Conservation (phyloP, 2,888 invertebrate genomes). For the Formica aserva region DNA sequence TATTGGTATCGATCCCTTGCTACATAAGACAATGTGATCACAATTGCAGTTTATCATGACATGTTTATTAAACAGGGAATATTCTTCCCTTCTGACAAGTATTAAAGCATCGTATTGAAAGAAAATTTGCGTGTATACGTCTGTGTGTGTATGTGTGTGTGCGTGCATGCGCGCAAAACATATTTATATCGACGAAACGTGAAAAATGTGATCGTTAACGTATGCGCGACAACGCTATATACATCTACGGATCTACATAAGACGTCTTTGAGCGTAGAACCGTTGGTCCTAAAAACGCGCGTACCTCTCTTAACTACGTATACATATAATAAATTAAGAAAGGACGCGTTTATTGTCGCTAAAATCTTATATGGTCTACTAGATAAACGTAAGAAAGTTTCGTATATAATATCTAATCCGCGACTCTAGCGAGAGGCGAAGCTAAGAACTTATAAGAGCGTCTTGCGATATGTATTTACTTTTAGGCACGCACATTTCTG, state of each 20-base stretch:
- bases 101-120: constrained; percentile 25
- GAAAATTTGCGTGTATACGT: background rate
- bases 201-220: background rate
- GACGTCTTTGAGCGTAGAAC: background rate
- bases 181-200: background rate
- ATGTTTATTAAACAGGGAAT: constrained; percentile 50
- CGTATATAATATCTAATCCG: constrained; percentile 27
- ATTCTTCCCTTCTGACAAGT: constrained; percentile 46
- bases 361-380: constrained; percentile 37
- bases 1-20: constrained; percentile 16
- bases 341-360: background rate
- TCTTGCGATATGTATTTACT: constrained; percentile 19
- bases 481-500: constrained; percentile 3
- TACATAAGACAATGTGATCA: constrained; percentile 47
- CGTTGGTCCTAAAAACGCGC: constrained; percentile 29
- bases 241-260: constrained; percentile 5
- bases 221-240: background rate
- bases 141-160: background rate
- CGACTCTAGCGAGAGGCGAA: background rate
- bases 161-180: background rate
- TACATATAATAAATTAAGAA: background rate
- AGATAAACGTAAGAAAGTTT: constrained; percentile 41
- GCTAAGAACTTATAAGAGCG: constrained; percentile 4
- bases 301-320: constrained; percentile 23
- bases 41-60: constrained; percentile 41